Evolutionary conservation across 1,140 invertebrate genomes (phyloP).

Genomic region (Saccostrea echinata): DNA sequence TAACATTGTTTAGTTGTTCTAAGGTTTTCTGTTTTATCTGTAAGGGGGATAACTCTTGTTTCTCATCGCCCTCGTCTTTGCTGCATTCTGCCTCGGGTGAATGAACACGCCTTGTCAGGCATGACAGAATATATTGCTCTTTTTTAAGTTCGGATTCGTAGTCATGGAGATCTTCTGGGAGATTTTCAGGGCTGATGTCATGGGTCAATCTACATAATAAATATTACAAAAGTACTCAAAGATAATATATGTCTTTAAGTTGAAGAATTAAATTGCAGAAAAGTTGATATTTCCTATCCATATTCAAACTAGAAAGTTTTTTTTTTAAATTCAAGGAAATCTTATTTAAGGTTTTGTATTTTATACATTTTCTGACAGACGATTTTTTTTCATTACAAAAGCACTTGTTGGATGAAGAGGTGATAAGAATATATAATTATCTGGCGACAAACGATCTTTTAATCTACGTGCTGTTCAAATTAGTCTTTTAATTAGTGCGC

Average conservation of each 20-base stretch:
- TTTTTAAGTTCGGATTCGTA: conserved; percentile 41
- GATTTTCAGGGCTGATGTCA: conserved; percentile 64
- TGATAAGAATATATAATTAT: too few relatives aligned
- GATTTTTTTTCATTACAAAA: too few relatives aligned
- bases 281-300: too few relatives aligned
- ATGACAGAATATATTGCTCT: conserved; percentile 61
- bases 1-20: conserved; percentile 58
- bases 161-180: conserved; percentile 57
- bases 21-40: conserved; percentile 54
- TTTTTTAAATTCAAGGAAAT: too few relatives aligned
- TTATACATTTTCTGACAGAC: too few relatives aligned
- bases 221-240: neutral
- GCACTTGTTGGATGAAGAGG: too few relatives aligned
- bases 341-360: too few relatives aligned
- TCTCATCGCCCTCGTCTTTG: conserved; percentile 46
- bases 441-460: too few relatives aligned
- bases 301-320: too few relatives aligned
- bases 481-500: too few relatives aligned
- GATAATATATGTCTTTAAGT: neutral
- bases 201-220: conserved; percentile 58
- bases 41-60: conserved; percentile 41
- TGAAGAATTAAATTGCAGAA: neutral
- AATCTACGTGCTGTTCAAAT: too few relatives aligned
- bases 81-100: conserved; percentile 36
- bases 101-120: conserved; percentile 53